Evolutionary conservation across 2,797 vertebrate genomes (phyloP), one percentile per base, ranked within the genome.

Genomic region (Tokudaia muenninki): DNA sequence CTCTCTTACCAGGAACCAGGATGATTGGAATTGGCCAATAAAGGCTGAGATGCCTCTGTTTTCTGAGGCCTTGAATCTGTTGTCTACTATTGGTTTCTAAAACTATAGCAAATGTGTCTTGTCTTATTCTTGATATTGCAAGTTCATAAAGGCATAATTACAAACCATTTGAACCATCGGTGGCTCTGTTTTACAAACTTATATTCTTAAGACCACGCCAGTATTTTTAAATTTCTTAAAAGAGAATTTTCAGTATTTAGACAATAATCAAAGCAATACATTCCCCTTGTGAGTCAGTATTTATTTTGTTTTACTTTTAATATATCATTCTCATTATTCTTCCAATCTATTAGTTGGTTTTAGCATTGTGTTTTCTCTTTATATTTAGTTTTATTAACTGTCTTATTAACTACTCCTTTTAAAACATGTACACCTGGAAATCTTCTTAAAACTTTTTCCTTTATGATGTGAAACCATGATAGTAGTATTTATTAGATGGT

Each of bases 221-320:
- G 0, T 89, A 13, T 65, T 59, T 61, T 44, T 22, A 86, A 57
- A 44, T 55, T 82, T 88, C 79, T 81, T 67, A 12, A 95, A 93
- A 21, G 13, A 91, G 13, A 1, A 80, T 29, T 94, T 95, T 80
- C 3, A 74, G 47, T 3, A 9, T 82, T 91, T 83, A 94, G 74
- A 74, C 13, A 83, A 8, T n/a, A 61, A 29, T 75, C 59, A 14
- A 55, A 90, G 83, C 34, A 59, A 44, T 82, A 72, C 16, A 79
- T 91, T 44, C 10, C 21, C 50, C 5, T 87, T 55, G 4, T 70
- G 55, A 96, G 72, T 84, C 21, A 37, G 29, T 91, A n/a, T 75
- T 93, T 94, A 82, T 94, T 97, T 96, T 44, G 9, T 93, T 78
- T 91, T 93, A 78, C 74, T 96, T 96, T 94, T 78, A 79, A 1